phyloP scores from a whole-genome alignment of 2,113 vertebrate genomes.

The Pristiophorus japonicus region DNA sequence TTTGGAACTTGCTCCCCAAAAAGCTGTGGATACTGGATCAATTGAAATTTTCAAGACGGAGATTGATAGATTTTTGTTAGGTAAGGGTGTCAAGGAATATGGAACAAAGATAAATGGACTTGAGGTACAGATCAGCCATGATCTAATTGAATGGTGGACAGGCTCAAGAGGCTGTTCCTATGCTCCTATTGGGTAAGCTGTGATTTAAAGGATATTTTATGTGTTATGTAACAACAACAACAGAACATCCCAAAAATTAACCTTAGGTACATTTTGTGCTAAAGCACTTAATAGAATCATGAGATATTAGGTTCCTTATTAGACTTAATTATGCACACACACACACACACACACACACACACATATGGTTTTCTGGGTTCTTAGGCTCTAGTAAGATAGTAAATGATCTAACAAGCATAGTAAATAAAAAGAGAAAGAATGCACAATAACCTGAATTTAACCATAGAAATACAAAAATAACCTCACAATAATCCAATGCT shows the following conservation, averaged over 20 bases:
- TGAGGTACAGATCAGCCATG: neutral
- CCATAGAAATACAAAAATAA: constrained; percentile 11
- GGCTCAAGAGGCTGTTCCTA: neutral
- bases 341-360: neutral
- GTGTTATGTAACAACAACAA: neutral
- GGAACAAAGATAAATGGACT: neutral
- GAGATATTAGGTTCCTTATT: too few relatives aligned
- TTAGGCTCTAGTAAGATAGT: neutral
- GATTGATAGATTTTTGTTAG: neutral
- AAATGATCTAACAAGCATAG: neutral
- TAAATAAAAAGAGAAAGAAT: neutral
- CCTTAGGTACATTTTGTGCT: neutral
- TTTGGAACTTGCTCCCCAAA: neutral
- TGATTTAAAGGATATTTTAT: neutral
- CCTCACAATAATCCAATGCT: neutral
- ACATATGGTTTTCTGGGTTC: neutral
- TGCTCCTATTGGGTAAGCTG: neutral
- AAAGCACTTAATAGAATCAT: neutral
- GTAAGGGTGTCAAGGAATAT: neutral
- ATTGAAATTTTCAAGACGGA: neutral
- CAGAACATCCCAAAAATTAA: neutral
- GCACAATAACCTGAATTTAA: neutral
- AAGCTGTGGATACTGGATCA: neutral
- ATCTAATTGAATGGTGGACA: neutral
- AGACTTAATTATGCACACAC: neutral